Conservation (phyloP, 2,797 vertebrate genomes). For the Salmo trutta region DNA sequence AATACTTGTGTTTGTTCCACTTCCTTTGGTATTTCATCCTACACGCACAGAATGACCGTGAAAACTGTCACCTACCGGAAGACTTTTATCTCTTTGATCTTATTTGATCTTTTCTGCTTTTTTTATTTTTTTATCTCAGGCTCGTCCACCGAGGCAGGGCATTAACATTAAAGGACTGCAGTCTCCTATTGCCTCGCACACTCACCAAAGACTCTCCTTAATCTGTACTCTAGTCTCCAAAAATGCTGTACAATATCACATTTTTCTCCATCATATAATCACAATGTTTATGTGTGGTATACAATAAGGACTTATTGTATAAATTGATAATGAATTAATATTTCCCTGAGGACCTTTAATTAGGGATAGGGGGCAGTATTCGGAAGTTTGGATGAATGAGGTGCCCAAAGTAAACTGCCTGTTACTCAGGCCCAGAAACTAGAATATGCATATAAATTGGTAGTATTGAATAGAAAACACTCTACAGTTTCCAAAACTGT, state of each 20-base stretch:
- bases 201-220: constrained; percentile 19
- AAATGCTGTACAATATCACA: background rate
- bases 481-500: too few relatives aligned
- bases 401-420: too few relatives aligned
- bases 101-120: constrained; percentile 11
- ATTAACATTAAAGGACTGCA: constrained; percentile 38
- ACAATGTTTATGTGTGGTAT: background rate
- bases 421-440: too few relatives aligned
- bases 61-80: constrained; percentile 3
- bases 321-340: background rate
- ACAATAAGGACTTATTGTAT: too few relatives aligned
- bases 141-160: background rate
- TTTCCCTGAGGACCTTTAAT: background rate
- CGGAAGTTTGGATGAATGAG: too few relatives aligned
- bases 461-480: too few relatives aligned
- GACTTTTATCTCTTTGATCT: constrained; percentile 27
- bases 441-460: too few relatives aligned
- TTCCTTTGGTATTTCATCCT: background rate
- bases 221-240: constrained; percentile 34
- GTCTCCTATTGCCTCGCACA: constrained; percentile 14
- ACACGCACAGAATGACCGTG: constrained; percentile 26
- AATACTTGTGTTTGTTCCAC: constrained; percentile 3
- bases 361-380: too few relatives aligned
- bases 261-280: constrained; percentile 1
- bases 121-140: constrained; percentile 19